A percentile compares a stretch with the other conserved stretches of the same genome.
These are phyloP conservation scores for Nylanderia fulva DNA, from an alignment of 1,140 invertebrate species.

Conservation along the genomic window DNA sequence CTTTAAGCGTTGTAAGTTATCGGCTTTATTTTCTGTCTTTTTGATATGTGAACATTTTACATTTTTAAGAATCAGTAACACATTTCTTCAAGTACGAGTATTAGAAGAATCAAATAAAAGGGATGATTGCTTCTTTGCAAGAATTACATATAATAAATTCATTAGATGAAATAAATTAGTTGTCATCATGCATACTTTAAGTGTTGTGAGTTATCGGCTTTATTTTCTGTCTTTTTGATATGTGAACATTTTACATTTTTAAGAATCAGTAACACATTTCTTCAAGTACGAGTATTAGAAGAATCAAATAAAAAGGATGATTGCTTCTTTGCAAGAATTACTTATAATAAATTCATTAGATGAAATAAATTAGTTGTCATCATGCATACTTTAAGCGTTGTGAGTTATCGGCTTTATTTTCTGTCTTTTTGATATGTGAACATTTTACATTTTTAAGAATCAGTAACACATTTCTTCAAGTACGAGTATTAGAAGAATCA, in stretches of 20 bases:
- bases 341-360: too few species aligned
- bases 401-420: slow-evolving; percentile 78
- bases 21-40: not conserved
- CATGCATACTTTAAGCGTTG: slow-evolving; percentile 87
- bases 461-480: not conserved
- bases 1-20: slow-evolving; percentile 87
- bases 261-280: not conserved
- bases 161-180: not conserved
- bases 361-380: slow-evolving; percentile 77
- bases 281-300: not conserved
- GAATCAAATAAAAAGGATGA: not conserved
- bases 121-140: not conserved
- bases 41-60: too few species aligned
- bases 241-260: too few species aligned
- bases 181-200: slow-evolving; percentile 86
- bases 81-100: not conserved
- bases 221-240: not conserved
- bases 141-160: too few species aligned
- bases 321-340: not conserved
- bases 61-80: not conserved
- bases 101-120: not conserved
- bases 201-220: slow-evolving; percentile 85
- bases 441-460: not conserved
- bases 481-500: not conserved
- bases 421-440: not conserved